Evolutionary conservation across 2,113 vertebrate species (phyloP).

Genomic region (Lethenteron reissneri): DNA sequence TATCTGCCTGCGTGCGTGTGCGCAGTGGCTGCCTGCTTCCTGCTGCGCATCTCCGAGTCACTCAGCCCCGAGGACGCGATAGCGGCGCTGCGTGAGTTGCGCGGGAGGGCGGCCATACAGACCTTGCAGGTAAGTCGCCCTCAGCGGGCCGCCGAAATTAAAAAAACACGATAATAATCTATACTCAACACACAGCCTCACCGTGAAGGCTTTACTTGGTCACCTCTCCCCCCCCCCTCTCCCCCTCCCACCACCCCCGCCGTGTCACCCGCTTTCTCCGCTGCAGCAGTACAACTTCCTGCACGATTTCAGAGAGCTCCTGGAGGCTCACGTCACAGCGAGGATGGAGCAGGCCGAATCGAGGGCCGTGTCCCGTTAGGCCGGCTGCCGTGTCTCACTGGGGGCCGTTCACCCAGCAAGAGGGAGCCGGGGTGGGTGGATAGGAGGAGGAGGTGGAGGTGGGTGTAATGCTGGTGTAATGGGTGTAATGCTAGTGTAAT

Average conservation of each 20-base stretch:
- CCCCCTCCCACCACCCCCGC: not conserved
- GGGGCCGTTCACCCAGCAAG: no score
- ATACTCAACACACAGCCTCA: no score
- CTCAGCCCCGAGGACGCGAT: constrained; percentile 2
- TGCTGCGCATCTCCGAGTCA: not conserved
- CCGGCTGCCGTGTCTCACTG: no score
- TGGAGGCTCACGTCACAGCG: no score
- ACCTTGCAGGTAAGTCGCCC: not conserved
- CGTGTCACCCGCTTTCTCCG: not conserved
- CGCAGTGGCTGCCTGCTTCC: not conserved
- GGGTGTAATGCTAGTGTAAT: no score
- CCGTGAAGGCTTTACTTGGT: no score
- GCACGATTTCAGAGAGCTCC: not conserved
- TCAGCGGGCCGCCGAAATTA: not conserved
- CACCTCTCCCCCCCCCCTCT: not conserved
- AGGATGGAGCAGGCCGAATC: no score
- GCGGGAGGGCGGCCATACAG: not conserved
- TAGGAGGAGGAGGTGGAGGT: no score
- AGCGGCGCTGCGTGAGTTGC: not conserved
- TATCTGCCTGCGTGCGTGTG: not conserved
- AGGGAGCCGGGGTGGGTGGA: no score
- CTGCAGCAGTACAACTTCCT: constrained; percentile 1
- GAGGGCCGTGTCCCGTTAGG: no score
- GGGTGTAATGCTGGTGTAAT: no score
- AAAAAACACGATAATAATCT: no score